Conservation (phyloP, 1,140 invertebrate species). For the Heliconius congener region DNA sequence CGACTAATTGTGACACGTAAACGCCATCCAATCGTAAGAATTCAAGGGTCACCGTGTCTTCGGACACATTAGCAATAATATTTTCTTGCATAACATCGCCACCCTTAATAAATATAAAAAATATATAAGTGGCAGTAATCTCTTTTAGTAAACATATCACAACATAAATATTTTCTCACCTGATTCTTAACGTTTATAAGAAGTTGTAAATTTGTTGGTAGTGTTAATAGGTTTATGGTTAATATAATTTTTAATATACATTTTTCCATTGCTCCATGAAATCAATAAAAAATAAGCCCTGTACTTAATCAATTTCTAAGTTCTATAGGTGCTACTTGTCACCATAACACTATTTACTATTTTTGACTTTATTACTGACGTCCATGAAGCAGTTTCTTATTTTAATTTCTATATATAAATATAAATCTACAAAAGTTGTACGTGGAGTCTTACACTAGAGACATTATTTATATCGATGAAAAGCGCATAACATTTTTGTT, state of each 20-base stretch:
- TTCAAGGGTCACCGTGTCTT: conserved; percentile 93
- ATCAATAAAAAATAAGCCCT: background rate
- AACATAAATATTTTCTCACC: conserved; percentile 42
- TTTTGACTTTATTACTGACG: conserved; percentile 1
- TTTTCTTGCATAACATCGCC: conserved; percentile 96
- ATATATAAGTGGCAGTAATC: background rate
- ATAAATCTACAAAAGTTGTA: too few relatives aligned
- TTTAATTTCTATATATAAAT: background rate
- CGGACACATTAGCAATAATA: conserved; percentile 93
- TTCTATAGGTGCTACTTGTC: background rate
- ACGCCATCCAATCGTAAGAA: conserved; percentile 95
- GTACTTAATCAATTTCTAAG: background rate
- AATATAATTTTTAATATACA: conserved; percentile 43
- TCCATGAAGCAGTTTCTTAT: background rate
- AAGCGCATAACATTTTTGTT: too few relatives aligned
- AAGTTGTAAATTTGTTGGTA: conserved; percentile 62
- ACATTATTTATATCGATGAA: too few relatives aligned
- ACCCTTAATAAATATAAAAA: conserved; percentile 83
- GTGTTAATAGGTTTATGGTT: conserved; percentile 50
- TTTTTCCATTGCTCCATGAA: conserved; percentile 28
- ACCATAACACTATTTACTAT: background rate
- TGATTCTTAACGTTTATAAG: conserved; percentile 76
- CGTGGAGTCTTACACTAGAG: background rate
- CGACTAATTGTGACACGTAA: conserved; percentile 94
- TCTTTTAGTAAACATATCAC: background rate